phyloP scores from a whole-genome alignment of 2,888 invertebrate genomes.

The Lithophane leautieri region DNA sequence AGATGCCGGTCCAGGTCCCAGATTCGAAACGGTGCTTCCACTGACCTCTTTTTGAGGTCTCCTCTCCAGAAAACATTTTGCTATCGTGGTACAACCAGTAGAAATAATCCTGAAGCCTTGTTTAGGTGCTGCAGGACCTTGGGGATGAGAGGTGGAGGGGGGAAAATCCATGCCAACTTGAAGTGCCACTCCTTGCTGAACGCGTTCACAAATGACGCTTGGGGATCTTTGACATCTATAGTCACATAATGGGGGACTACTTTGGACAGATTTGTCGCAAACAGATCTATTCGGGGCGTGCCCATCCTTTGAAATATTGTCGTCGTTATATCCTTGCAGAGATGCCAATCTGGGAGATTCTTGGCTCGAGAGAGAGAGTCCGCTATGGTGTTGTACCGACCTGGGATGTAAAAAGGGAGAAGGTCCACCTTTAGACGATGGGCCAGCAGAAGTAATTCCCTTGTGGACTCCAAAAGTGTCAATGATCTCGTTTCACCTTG shows the following conservation, averaged over 20 bases:
- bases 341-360: conserved; percentile 13
- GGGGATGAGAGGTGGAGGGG: conserved; percentile 7
- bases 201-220: conserved; percentile 20
- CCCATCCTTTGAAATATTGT: conserved; percentile 10
- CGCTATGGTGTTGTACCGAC: conserved; percentile 13
- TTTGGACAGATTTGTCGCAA: conserved; percentile 16
- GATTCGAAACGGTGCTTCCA: conserved; percentile 2
- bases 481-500: neutral
- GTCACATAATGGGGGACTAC: conserved; percentile 13
- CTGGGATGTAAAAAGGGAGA: conserved; percentile 18
- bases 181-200: conserved; percentile 23
- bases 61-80: conserved; percentile 13
- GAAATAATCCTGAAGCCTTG: neutral
- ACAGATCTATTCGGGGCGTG: conserved; percentile 1
- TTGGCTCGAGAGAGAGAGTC: conserved; percentile 18
- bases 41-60: neutral
- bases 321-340: conserved; percentile 1
- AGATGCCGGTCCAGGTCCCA: neutral
- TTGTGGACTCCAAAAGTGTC: neutral
- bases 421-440: conserved; percentile 8
- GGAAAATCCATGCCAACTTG: conserved; percentile 17
- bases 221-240: neutral
- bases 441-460: conserved; percentile 3
- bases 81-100: conserved; percentile 14
- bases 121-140: conserved; percentile 23